phyloP scores from a whole-genome alignment of 2,888 invertebrate species.

The Aproaerema taeniolella region DNA sequence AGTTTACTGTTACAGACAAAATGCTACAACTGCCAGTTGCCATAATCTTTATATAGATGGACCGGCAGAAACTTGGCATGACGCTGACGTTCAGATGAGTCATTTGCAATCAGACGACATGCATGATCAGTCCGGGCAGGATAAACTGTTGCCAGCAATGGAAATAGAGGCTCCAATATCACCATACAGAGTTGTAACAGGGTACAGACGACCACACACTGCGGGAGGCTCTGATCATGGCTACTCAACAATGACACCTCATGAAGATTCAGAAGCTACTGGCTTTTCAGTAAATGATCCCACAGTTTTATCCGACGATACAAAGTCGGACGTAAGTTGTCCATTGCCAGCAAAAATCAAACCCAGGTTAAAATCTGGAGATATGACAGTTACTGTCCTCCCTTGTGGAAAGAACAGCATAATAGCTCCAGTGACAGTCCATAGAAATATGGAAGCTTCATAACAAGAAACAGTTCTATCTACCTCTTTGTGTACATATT shows the following conservation, averaged over 20 bases:
- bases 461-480: slow-evolving; percentile 45
- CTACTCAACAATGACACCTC: slow-evolving; percentile 95
- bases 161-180: slow-evolving; percentile 85
- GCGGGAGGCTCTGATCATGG: slow-evolving; percentile 95
- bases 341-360: slow-evolving; percentile 70
- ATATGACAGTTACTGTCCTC: slow-evolving; percentile 66
- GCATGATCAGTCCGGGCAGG: slow-evolving; percentile 80
- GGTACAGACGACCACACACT: slow-evolving; percentile 85
- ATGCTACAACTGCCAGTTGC: slow-evolving; percentile 70
- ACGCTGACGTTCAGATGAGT: slow-evolving; percentile 82
- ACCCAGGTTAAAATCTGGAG: slow-evolving; percentile 54
- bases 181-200: slow-evolving; percentile 91
- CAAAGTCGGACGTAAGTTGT: slow-evolving; percentile 77
- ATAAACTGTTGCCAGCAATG: slow-evolving; percentile 79
- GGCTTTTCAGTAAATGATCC: slow-evolving; percentile 85
- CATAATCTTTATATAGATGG: slow-evolving; percentile 72
- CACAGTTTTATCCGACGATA: slow-evolving; percentile 71
- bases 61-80: slow-evolving; percentile 71
- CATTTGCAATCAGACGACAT: slow-evolving; percentile 84
- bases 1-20: slow-evolving; percentile 90
- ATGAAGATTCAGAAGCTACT: slow-evolving; percentile 91
- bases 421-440: slow-evolving; percentile 93
- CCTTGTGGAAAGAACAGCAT: slow-evolving; percentile 79
- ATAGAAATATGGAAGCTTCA: slow-evolving; percentile 90
- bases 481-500: slow-evolving; percentile 47